Evolutionary conservation across 2,113 vertebrate species (phyloP).

Genomic region (Geococcyx californianus): DNA sequence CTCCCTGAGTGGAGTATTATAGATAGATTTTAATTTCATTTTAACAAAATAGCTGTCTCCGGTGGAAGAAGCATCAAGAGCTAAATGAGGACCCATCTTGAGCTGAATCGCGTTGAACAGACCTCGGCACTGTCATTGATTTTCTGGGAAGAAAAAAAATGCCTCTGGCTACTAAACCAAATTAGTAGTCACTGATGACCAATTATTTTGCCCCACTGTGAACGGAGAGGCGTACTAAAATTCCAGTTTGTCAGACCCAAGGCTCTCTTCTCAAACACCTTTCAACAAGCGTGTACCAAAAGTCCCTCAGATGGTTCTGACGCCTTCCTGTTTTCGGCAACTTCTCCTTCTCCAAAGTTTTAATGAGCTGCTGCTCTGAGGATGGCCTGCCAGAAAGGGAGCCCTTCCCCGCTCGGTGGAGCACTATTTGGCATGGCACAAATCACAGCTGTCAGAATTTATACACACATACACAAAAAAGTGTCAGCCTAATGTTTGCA

Average conservation of each 20-base stretch:
- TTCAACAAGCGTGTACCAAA: conserved; percentile 75
- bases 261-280: conserved; percentile 78
- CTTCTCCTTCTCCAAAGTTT: conserved; percentile 79
- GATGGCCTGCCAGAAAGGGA: conserved; percentile 70
- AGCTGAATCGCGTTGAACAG: conserved; percentile 74
- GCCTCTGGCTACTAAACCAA: conserved; percentile 86
- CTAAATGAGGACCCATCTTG: conserved; percentile 74
- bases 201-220: conserved; percentile 84
- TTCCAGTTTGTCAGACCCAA: conserved; percentile 84
- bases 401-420: background rate
- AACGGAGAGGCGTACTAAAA: conserved; percentile 75
- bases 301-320: conserved; percentile 73
- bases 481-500: conserved; percentile 79
- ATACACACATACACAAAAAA: conserved; percentile 57
- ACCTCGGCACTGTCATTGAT: conserved; percentile 81
- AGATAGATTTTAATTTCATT: conserved; percentile 80
- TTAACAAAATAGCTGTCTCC: conserved; percentile 84
- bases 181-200: conserved; percentile 89
- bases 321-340: conserved; percentile 67
- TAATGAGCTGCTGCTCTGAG: conserved; percentile 79
- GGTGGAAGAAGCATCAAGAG: conserved; percentile 73
- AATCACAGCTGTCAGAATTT: conserved; percentile 80
- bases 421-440: conserved; percentile 61
- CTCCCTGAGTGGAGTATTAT: conserved; percentile 14
- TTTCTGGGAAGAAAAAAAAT: conserved; percentile 82